Evolutionary conservation across 2,113 vertebrate species (phyloP).

Genomic region (Chiloscyllium plagiosum): DNA sequence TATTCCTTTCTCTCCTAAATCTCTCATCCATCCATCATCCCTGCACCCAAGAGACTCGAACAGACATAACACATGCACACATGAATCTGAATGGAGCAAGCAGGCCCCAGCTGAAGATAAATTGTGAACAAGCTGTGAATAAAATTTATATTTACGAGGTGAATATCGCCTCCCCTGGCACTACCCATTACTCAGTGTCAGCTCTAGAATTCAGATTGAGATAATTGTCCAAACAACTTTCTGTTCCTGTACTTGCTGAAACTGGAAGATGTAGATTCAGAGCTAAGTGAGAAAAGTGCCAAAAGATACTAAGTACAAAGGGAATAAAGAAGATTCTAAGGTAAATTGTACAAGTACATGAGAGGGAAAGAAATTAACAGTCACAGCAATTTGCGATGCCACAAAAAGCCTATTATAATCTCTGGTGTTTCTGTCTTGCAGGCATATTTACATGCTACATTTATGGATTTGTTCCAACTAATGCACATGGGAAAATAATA

Average conservation of each 20-base stretch:
- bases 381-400: background rate
- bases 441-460: background rate
- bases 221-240: slow-evolving; percentile 36
- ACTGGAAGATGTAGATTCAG: background rate
- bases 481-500: background rate
- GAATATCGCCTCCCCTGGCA: slow-evolving; percentile 35
- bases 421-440: background rate
- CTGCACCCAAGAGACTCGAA: slow-evolving; percentile 26
- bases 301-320: background rate
- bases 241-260: slow-evolving; percentile 11
- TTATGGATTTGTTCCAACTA: background rate
- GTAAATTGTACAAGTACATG: background rate
- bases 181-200: slow-evolving; percentile 36
- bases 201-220: slow-evolving; percentile 34
- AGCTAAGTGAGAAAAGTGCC: background rate
- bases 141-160: slow-evolving; percentile 38
- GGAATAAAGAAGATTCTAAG: background rate
- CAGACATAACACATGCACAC: slow-evolving; percentile 37
- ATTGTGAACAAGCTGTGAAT: slow-evolving; percentile 38
- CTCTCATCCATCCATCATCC: slow-evolving; percentile 35
- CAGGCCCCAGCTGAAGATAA: slow-evolving; percentile 34
- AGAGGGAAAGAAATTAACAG: background rate
- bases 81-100: slow-evolving; percentile 37
- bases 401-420: background rate
- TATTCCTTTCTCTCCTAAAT: slow-evolving; percentile 12